Conservation (phyloP, 2,888 invertebrate genomes). For the Rhodophaea formosa region DNA sequence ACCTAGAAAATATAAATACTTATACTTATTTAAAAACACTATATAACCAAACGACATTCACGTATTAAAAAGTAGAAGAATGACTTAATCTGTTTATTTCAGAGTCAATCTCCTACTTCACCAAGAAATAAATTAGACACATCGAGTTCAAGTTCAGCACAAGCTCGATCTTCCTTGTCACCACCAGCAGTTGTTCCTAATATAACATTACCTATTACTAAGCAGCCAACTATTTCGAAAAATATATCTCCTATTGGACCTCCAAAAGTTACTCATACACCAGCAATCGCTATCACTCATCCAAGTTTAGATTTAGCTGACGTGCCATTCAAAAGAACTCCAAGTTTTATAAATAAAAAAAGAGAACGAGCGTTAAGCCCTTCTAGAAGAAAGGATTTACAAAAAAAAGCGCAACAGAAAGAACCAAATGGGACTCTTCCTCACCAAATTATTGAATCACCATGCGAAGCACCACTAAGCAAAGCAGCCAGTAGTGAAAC, state of each 20-base stretch:
- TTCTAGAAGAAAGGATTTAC: slow-evolving; percentile 73
- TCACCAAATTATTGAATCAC: slow-evolving; percentile 63
- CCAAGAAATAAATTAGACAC: slow-evolving; percentile 76
- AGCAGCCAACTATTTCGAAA: slow-evolving; percentile 71
- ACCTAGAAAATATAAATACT: too few relatives aligned
- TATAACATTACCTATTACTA: slow-evolving; percentile 68
- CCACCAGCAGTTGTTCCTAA: slow-evolving; percentile 75
- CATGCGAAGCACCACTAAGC: slow-evolving; percentile 55
- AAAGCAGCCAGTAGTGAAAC: slow-evolving; percentile 67
- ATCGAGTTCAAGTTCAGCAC: slow-evolving; percentile 57
- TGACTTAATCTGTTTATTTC: slow-evolving; percentile 28
- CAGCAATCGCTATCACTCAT: slow-evolving; percentile 82
- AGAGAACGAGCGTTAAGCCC: slow-evolving; percentile 76
- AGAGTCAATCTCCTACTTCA: slow-evolving; percentile 78
- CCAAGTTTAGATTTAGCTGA: slow-evolving; percentile 75
- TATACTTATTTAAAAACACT: slow-evolving; percentile 18
- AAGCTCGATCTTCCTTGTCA: slow-evolving; percentile 64
- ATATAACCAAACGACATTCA: too few relatives aligned
- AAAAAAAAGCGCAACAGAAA: slow-evolving; percentile 63
- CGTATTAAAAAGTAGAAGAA: too few relatives aligned
- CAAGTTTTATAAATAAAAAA: slow-evolving; percentile 76
- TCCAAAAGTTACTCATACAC: slow-evolving; percentile 64
- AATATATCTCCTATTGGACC: slow-evolving; percentile 50
- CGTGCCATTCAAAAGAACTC: slow-evolving; percentile 72
- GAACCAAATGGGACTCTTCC: slow-evolving; percentile 69